Evolutionary conservation across 2,888 invertebrate genomes (phyloP).

Genomic region (Scelioninae gen. 1): DNA sequence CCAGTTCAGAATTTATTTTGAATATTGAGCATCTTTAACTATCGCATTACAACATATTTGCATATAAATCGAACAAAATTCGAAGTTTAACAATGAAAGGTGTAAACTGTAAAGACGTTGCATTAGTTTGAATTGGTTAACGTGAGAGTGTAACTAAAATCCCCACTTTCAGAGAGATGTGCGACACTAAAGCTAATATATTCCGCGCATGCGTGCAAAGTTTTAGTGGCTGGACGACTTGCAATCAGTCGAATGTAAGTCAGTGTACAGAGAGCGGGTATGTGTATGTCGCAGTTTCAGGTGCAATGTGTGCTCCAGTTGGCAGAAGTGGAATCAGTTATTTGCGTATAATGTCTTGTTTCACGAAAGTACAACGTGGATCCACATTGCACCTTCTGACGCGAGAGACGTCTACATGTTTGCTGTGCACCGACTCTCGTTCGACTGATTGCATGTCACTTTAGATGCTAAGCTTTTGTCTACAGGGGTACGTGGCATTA

Average conservation of each 20-base stretch:
- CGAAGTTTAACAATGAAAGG: neutral
- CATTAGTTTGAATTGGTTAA: slow-evolving; percentile 26
- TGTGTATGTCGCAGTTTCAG: slow-evolving; percentile 55
- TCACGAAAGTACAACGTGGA: slow-evolving; percentile 66
- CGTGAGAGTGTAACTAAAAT: slow-evolving; percentile 4
- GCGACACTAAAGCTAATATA: slow-evolving; percentile 31
- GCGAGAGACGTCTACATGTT: slow-evolving; percentile 65
- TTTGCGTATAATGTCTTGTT: slow-evolving; percentile 69
- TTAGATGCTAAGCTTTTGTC: slow-evolving; percentile 66
- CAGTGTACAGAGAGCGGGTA: slow-evolving; percentile 47
- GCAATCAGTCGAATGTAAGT: slow-evolving; percentile 62
- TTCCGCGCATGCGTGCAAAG: slow-evolving; percentile 35
- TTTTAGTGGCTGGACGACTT: slow-evolving; percentile 47
- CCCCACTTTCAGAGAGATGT: slow-evolving; percentile 10
- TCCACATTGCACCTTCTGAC: slow-evolving; percentile 66
- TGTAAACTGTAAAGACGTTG: neutral
- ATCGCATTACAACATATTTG: too few relatives aligned
- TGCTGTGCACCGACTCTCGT: slow-evolving; percentile 59
- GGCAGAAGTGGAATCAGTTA: slow-evolving; percentile 63
- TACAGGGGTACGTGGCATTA: slow-evolving; percentile 58
- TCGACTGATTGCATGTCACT: slow-evolving; percentile 67
- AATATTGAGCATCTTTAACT: too few relatives aligned
- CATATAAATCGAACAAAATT: too few relatives aligned
- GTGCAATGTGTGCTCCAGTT: slow-evolving; percentile 65
- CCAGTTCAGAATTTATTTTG: too few relatives aligned